Evolutionary conservation across 2,888 invertebrate species (phyloP).

Genomic region (Flexamia atlantica): DNA sequence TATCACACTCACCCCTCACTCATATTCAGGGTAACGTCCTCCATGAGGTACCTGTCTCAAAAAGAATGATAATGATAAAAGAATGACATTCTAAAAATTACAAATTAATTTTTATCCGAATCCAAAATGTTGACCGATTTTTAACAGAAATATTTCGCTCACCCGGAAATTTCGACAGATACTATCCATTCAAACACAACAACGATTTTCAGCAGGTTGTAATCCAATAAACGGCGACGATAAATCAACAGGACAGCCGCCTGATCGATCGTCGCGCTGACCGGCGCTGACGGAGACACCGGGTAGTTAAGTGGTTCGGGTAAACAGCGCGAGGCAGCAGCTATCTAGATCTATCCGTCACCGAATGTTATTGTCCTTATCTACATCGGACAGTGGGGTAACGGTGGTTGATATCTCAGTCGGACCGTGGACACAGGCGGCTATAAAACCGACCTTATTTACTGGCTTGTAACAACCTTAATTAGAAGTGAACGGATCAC

Average conservation of each 20-base stretch:
- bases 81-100: too few relatives aligned
- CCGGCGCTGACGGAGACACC: not conserved
- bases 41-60: too few relatives aligned
- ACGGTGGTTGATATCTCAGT: constrained; percentile 43
- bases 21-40: too few relatives aligned
- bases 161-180: too few relatives aligned
- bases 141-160: too few relatives aligned
- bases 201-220: too few relatives aligned
- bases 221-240: too few relatives aligned
- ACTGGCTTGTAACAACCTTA: constrained; percentile 45
- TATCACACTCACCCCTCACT: too few relatives aligned
- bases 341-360: constrained; percentile 34
- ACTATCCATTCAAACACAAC: too few relatives aligned
- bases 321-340: constrained; percentile 15
- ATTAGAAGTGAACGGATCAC: constrained; percentile 45
- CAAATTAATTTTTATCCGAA: too few relatives aligned
- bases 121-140: too few relatives aligned
- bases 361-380: constrained; percentile 41
- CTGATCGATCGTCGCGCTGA: not conserved
- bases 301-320: constrained; percentile 11
- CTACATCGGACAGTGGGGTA: constrained; percentile 15
- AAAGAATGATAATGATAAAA: too few relatives aligned
- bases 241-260: not conserved
- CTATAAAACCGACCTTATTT: constrained; percentile 42
- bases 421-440: not conserved